These are phyloP conservation scores for Lochmaea crataegi DNA, from an alignment of 2,888 invertebrate genomes.

Conservation along the genomic window DNA sequence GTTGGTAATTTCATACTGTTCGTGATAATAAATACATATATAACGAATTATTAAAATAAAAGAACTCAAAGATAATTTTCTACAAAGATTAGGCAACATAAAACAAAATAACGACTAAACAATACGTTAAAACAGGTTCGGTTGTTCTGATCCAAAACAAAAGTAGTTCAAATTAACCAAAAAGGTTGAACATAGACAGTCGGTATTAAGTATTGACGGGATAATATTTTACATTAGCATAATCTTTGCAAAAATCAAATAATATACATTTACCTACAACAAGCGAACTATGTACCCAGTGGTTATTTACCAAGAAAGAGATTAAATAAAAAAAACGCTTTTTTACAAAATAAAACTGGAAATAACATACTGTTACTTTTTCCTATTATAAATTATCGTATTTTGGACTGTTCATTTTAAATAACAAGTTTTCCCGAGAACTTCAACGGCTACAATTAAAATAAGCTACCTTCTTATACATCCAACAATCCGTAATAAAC, in stretches of 20 bases:
- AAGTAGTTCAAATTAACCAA: too few relatives aligned
- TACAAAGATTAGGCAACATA: not conserved
- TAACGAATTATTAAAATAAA: conserved; percentile 8
- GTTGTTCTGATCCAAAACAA: too few relatives aligned
- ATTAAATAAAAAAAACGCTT: conserved; percentile 9
- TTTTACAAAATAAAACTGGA: conserved; percentile 22
- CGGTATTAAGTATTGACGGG: not conserved
- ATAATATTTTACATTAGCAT: not conserved
- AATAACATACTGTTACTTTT: conserved; percentile 20
- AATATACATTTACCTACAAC: conserved; percentile 14
- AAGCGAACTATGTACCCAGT: conserved; percentile 11
- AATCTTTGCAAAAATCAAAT: conserved; percentile 2
- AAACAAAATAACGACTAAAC: not conserved
- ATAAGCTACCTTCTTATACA: too few relatives aligned
- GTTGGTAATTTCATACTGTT: conserved; percentile 2
- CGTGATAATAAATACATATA: conserved; percentile 5
- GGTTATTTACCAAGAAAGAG: too few relatives aligned
- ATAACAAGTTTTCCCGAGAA: too few relatives aligned
- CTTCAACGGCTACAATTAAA: too few relatives aligned
- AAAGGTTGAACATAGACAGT: too few relatives aligned
- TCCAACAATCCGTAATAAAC: too few relatives aligned
- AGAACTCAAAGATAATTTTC: not conserved
- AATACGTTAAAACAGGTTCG: too few relatives aligned
- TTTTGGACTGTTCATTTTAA: not conserved
- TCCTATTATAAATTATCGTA: not conserved